These are phyloP conservation scores for Garrulus glandarius DNA, from an alignment of 2,797 vertebrate species.

Conservation along the genomic window DNA sequence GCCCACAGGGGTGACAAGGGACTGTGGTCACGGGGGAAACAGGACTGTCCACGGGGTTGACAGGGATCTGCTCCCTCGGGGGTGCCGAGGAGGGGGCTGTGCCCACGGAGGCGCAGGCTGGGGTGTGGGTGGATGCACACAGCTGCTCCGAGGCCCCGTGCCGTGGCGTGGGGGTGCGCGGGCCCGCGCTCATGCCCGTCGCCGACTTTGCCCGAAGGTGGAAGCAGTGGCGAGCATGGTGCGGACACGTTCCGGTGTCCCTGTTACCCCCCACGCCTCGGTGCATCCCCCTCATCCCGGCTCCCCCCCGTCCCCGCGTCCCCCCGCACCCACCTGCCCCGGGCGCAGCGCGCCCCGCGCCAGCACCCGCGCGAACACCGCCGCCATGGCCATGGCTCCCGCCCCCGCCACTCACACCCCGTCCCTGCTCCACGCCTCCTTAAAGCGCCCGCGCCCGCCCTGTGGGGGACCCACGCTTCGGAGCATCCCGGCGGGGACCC, in stretches of 20 bases:
- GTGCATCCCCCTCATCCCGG: too few relatives aligned
- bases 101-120: background rate
- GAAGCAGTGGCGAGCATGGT: too few relatives aligned
- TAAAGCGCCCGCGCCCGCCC: background rate
- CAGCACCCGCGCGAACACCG: background rate
- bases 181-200: background rate
- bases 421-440: background rate
- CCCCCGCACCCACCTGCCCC: constrained; percentile 70
- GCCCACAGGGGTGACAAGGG: too few relatives aligned
- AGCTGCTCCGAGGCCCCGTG: background rate
- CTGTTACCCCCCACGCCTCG: background rate
- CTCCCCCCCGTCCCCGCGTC: background rate
- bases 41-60: too few relatives aligned
- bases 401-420: accelerated
- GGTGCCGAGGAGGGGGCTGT: background rate
- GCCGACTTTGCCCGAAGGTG: background rate
- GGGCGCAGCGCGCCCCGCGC: constrained; percentile 70
- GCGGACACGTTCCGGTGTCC: too few relatives aligned
- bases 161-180: too few relatives aligned
- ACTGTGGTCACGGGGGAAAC: background rate
- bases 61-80: background rate
- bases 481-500: background rate
- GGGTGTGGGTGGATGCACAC: background rate
- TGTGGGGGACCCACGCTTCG: accelerated
- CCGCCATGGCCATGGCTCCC: constrained; percentile 61